A percentile compares a stretch with the other conserved stretches of the same genome.
Evolutionary conservation across 2,797 vertebrate species (phyloP).

Genomic region (Acanthornis magna): DNA sequence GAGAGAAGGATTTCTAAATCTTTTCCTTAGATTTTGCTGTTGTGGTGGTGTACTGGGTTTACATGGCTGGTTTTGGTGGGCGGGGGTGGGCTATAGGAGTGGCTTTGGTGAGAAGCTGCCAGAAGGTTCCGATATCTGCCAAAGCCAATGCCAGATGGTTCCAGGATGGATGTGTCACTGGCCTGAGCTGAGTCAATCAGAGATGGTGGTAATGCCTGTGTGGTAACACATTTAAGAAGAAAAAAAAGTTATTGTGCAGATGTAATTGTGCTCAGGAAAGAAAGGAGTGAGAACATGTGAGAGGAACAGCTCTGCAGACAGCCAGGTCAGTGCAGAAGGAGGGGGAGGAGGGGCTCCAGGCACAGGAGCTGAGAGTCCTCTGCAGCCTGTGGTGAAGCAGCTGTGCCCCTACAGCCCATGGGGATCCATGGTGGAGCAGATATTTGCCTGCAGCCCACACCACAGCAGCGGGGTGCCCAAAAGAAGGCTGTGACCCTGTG

Average conservation of each 20-base stretch:
- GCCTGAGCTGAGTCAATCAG: not conserved
- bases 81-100: not conserved
- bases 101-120: not conserved
- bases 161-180: not conserved
- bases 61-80: not conserved
- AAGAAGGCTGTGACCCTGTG: accelerated
- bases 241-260: not conserved
- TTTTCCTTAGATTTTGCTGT: not conserved
- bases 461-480: not conserved
- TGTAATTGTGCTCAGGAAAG: not conserved
- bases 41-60: not conserved
- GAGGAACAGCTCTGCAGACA: not conserved
- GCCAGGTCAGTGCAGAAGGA: not conserved
- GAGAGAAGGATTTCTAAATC: not conserved
- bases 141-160: not conserved
- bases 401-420: not conserved
- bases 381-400: not conserved
- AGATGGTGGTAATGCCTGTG: not conserved
- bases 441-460: not conserved
- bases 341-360: not conserved
- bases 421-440: not conserved
- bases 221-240: not conserved
- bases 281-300: not conserved
- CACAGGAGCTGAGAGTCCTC: not conserved
- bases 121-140: not conserved